A percentile compares a stretch with the other conserved stretches of the same genome.
phyloP scores from a whole-genome alignment of 2,888 invertebrate genomes.

The Adelognathus sp. region DNA sequence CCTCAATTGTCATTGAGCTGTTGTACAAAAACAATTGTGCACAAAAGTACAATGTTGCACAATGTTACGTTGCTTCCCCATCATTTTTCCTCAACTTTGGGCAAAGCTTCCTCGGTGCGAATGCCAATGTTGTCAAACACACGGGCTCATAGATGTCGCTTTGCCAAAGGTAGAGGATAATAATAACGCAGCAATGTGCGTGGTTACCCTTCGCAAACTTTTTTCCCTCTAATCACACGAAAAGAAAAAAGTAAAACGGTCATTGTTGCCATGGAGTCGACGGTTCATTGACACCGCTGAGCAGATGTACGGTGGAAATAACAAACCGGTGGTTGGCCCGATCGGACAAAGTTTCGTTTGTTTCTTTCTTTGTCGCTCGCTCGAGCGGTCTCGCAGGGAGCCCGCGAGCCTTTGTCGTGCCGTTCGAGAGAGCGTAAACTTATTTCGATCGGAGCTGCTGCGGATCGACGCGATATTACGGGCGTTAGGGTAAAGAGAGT shows the following conservation, averaged over 20 bases:
- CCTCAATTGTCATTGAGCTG: too few relatives aligned
- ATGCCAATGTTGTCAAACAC: too few relatives aligned
- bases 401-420: background rate
- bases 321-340: background rate
- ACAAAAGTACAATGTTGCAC: too few relatives aligned
- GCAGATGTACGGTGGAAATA: background rate
- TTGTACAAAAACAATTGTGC: too few relatives aligned
- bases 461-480: background rate
- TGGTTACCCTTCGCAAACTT: too few relatives aligned
- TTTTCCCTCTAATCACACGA: too few relatives aligned
- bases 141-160: too few relatives aligned
- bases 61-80: too few relatives aligned
- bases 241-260: slow-evolving; percentile 1
- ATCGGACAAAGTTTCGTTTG: background rate
- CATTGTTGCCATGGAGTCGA: slow-evolving; percentile 21
- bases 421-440: background rate
- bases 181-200: too few relatives aligned
- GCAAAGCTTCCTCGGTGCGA: too few relatives aligned
- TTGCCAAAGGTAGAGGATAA: too few relatives aligned
- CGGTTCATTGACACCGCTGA: slow-evolving; percentile 13
- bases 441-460: background rate
- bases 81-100: too few relatives aligned
- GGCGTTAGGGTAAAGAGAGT: background rate
- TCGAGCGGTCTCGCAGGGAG: background rate
- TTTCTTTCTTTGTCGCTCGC: background rate